Percentiles rank a stretch among this genome's conserved stretches.
These are phyloP conservation scores for Collichthys lucidus DNA, from an alignment of 2,113 vertebrate species.

Conservation along the genomic window DNA sequence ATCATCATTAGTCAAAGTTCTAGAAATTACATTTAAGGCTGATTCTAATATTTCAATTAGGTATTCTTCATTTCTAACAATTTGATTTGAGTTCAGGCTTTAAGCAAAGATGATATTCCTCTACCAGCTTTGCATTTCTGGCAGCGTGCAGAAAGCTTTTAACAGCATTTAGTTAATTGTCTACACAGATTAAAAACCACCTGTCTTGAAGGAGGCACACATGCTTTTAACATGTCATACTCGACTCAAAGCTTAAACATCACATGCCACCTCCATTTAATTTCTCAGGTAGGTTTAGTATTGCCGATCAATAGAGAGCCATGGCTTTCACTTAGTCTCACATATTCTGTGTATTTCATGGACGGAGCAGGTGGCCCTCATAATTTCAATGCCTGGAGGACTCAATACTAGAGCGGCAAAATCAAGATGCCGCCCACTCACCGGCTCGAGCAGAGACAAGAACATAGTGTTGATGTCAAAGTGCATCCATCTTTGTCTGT, in stretches of 20 bases:
- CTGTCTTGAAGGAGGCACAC: too few relatives aligned
- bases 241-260: not conserved
- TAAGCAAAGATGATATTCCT: not conserved
- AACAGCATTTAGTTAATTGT: too few relatives aligned
- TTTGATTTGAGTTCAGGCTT: not conserved
- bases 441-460: not conserved
- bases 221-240: not conserved
- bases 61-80: not conserved
- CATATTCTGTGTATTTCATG: not conserved
- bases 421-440: constrained; percentile 40
- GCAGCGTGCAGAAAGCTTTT: not conserved
- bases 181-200: too few relatives aligned
- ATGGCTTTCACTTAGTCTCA: not conserved
- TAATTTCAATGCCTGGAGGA: not conserved
- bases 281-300: not conserved
- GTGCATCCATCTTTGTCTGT: constrained; percentile 59
- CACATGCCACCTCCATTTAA: not conserved
- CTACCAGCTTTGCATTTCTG: not conserved
- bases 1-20: not conserved
- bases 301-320: not conserved
- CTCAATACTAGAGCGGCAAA: not conserved
- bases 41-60: not conserved
- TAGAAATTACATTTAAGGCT: not conserved
- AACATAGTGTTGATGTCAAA: constrained; percentile 49
- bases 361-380: constrained; percentile 9